phyloP scores from a whole-genome alignment of 2,113 vertebrate genomes.

The Prinia subflava region DNA sequence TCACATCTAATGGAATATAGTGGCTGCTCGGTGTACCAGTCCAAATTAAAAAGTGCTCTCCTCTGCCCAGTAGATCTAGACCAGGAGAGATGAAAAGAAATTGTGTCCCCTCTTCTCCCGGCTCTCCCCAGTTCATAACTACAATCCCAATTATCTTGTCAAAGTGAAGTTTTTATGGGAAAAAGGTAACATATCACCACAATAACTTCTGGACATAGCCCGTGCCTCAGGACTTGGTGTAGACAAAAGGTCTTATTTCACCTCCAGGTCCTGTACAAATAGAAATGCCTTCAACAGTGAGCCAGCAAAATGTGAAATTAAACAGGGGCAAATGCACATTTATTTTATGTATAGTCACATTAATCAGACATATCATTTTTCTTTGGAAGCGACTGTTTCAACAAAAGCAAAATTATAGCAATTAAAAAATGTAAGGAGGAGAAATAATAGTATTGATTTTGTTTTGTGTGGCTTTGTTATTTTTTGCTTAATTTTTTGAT shows the following conservation, averaged over 20 bases:
- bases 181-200: background rate
- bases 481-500: background rate
- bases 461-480: background rate
- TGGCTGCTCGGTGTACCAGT: background rate
- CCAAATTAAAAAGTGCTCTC: background rate
- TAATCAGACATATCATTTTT: background rate
- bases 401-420: background rate
- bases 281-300: background rate
- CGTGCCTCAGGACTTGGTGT: background rate
- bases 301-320: slow-evolving; percentile 7
- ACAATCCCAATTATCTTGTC: background rate
- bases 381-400: background rate
- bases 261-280: background rate
- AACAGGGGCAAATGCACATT: background rate
- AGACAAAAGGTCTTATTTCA: background rate
- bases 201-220: background rate
- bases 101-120: background rate
- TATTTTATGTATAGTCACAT: background rate
- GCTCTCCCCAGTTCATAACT: background rate
- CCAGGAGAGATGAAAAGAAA: background rate
- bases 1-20: background rate
- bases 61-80: background rate
- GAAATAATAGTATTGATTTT: slow-evolving; percentile 1
- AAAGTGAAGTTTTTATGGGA: background rate
- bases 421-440: background rate